Evolutionary conservation across 2,113 vertebrate species (phyloP).

Genomic region (Myrmecobius fasciatus): DNA sequence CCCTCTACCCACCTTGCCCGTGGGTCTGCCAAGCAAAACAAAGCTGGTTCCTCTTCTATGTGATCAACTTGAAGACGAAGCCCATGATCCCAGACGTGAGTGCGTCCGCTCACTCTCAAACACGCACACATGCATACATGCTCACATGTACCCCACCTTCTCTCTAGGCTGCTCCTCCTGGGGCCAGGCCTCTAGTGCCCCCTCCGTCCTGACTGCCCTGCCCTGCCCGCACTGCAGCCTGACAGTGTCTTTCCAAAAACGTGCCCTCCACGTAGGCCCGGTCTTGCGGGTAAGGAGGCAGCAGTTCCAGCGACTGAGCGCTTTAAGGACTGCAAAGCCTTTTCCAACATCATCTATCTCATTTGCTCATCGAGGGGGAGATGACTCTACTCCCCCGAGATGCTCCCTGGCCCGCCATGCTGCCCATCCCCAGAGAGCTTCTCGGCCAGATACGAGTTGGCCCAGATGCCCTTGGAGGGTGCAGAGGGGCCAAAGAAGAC

Average conservation of each 20-base stretch:
- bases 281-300: neutral
- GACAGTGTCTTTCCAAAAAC: neutral
- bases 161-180: too few species aligned
- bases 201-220: too few species aligned
- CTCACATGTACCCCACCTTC: too few species aligned
- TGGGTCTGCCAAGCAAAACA: neutral
- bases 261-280: neutral
- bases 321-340: neutral
- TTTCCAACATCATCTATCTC: neutral
- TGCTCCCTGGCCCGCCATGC: neutral
- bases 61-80: neutral
- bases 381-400: neutral
- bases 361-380: neutral
- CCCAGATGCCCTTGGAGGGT: neutral
- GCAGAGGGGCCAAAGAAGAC: neutral
- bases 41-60: neutral
- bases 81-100: neutral
- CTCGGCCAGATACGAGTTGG: neutral
- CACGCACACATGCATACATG: neutral
- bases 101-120: too few species aligned
- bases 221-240: too few species aligned
- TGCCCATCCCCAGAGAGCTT: neutral
- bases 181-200: too few species aligned
- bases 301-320: too few species aligned
- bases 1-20: neutral